Evolutionary conservation across 2,797 vertebrate genomes (phyloP).

Genomic region (Echeneis naucrates): DNA sequence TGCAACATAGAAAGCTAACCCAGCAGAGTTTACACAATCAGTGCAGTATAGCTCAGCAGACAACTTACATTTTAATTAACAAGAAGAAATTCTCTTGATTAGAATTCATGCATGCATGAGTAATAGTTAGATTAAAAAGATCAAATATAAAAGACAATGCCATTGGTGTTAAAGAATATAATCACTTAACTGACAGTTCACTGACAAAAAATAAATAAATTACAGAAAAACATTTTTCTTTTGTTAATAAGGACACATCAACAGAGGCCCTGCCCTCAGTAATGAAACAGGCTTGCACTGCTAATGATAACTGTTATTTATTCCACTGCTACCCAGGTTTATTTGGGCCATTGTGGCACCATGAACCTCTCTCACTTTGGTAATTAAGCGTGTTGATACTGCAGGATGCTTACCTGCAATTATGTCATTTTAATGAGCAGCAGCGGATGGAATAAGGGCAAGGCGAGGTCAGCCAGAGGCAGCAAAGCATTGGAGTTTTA

Average conservation of each 20-base stretch:
- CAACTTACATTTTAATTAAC: conserved; percentile 29
- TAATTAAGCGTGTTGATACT: conserved; percentile 86
- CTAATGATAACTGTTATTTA: conserved; percentile 85
- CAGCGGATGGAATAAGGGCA: conserved; percentile 76
- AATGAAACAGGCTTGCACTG: conserved; percentile 74
- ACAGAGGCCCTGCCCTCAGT: conserved; percentile 71
- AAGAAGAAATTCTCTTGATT: conserved; percentile 12
- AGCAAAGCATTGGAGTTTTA: conserved; percentile 85
- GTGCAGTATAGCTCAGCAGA: conserved; percentile 4
- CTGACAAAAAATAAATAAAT: conserved; percentile 35
- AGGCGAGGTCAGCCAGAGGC: conserved; percentile 81
- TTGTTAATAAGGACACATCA: conserved; percentile 71
- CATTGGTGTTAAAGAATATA: conserved; percentile 51
- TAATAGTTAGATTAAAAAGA: conserved; percentile 32
- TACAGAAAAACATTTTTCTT: conserved; percentile 63
- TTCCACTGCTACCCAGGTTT: conserved; percentile 77
- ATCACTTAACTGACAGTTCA: conserved; percentile 61
- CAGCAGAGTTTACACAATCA: conserved; percentile 7
- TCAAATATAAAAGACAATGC: conserved; percentile 22
- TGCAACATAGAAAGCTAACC: conserved; percentile 17
- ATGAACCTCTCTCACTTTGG: conserved; percentile 81
- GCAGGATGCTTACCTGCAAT: conserved; percentile 86
- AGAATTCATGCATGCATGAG: conserved; percentile 19
- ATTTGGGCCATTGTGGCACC: conserved; percentile 78
- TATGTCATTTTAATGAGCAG: conserved; percentile 86